Evolutionary conservation across 2,888 invertebrate species (phyloP).

Genomic region (Tanytarsus gracilentus): DNA sequence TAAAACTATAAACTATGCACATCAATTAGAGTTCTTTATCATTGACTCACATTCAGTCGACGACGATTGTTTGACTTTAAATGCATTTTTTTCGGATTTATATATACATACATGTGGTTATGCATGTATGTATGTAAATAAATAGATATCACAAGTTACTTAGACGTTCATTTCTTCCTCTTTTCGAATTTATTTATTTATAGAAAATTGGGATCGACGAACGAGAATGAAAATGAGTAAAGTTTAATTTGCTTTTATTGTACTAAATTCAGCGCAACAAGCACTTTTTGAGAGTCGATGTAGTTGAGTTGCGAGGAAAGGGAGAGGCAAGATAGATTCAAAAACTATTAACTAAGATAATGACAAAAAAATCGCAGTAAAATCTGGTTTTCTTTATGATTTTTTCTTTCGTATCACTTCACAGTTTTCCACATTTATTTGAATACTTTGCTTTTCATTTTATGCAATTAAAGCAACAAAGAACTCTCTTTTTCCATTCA

Average conservation of each 20-base stretch:
- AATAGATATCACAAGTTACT: not conserved
- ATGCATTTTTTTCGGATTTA: too few relatives aligned
- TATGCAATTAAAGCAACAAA: not conserved
- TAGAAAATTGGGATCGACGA: constrained; percentile 28
- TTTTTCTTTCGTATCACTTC: too few relatives aligned
- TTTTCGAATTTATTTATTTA: constrained; percentile 18
- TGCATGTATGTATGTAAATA: not conserved
- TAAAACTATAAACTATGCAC: too few relatives aligned
- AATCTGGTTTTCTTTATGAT: too few relatives aligned
- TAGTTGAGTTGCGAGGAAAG: not conserved
- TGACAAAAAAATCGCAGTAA: too few relatives aligned
- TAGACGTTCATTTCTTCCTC: not conserved
- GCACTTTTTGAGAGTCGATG: not conserved
- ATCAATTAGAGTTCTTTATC: too few relatives aligned
- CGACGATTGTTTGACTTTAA: too few relatives aligned
- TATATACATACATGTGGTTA: too few relatives aligned
- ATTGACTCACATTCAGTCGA: too few relatives aligned
- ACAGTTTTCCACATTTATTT: not conserved
- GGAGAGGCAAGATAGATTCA: too few relatives aligned
- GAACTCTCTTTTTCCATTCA: not conserved
- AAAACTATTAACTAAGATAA: too few relatives aligned
- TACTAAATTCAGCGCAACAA: not conserved
- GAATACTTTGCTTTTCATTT: not conserved
- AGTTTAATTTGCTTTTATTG: too few relatives aligned
- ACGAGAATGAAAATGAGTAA: not conserved